Evolutionary conservation across 2,113 vertebrate genomes (phyloP).

Genomic region (Murina feae): DNA sequence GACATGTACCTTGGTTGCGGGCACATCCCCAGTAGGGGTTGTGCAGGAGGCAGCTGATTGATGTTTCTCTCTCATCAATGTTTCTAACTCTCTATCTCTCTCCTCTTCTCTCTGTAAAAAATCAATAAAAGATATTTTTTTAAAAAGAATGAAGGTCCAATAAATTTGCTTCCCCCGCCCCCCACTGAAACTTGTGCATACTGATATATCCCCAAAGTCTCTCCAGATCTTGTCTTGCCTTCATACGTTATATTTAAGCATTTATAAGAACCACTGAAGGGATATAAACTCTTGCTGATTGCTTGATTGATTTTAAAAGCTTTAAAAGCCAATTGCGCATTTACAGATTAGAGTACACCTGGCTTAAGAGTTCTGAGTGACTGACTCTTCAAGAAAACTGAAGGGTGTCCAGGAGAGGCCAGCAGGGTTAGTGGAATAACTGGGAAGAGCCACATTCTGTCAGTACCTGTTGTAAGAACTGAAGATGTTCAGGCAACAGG

Average conservation of each 20-base stretch:
- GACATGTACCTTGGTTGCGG: no score
- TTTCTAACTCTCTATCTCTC: no score
- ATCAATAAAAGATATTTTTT: no score
- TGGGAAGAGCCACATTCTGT: background rate
- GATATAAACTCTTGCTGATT: constrained; percentile 65
- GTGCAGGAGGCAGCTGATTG: no score
- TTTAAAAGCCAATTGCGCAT: constrained; percentile 59
- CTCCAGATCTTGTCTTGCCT: constrained; percentile 47
- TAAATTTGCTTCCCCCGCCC: background rate
- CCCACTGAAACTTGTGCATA: background rate
- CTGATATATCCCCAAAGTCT: background rate
- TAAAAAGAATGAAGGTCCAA: no score
- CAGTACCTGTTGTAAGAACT: background rate
- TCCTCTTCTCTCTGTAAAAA: no score
- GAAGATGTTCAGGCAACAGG: background rate
- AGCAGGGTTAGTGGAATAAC: background rate
- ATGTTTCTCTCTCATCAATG: no score
- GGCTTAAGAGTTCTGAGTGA: background rate
- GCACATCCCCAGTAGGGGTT: no score
- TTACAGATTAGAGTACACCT: constrained; percentile 50
- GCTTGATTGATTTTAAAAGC: constrained; percentile 60
- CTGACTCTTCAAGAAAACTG: background rate
- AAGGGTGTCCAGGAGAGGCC: background rate
- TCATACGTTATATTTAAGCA: constrained; percentile 56
- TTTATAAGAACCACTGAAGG: constrained; percentile 57